Base-by-base conservation (phyloP, 2,113 vertebrate genomes). In the Vulpes vulpes region DNA sequence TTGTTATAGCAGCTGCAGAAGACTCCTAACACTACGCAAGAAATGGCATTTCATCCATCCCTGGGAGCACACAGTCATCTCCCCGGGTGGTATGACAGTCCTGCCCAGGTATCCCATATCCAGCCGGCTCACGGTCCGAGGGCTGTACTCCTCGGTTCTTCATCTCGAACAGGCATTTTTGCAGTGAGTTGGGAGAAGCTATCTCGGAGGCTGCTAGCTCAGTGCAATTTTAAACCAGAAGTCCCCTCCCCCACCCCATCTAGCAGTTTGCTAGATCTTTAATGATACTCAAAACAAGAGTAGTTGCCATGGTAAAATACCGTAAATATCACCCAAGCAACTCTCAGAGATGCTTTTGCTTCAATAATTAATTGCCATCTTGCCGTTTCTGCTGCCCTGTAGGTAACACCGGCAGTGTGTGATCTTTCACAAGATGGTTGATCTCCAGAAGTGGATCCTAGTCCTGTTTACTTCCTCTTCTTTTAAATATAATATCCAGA, bases 351-450 rank as follows among this genome's bases (percentile, higher is more conserved):
- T 32, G 78, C 82, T 67, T 22, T 51, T 22, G 79, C 23, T 95
- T 95, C 55, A 93, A 94, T 97, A 95, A 97, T 94, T 87, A 60
- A 98, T 94, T 11, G 59, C 65, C 22, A 43, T 23, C 51, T 51
- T n/a, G 43, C 80, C 80, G 43, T 25, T 49, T 88, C 17, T 5
- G 85, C 57, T 62, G 74, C 76, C 74, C 57, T n/a, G 3, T 49
- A 67, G 55, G 59, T 92, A 83, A 90, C 65, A 51, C 27, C 1
- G 59, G 49, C 67, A 32, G 27, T 0, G 3, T 53, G 30, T 19
- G 67, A 69, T 92, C 2, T 17, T 49, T 78, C n/a, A 59, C 11
- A 43, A 23, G 22, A 51, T 2, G 0, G 59, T 67, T 62, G 74
- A 55, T 73, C 65, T 43, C 30, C 7, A 22, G 15, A 88, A 92